These are phyloP conservation scores for Drosophila paucipuncta DNA, from an alignment of 2,888 invertebrate species.

Conservation along the genomic window DNA sequence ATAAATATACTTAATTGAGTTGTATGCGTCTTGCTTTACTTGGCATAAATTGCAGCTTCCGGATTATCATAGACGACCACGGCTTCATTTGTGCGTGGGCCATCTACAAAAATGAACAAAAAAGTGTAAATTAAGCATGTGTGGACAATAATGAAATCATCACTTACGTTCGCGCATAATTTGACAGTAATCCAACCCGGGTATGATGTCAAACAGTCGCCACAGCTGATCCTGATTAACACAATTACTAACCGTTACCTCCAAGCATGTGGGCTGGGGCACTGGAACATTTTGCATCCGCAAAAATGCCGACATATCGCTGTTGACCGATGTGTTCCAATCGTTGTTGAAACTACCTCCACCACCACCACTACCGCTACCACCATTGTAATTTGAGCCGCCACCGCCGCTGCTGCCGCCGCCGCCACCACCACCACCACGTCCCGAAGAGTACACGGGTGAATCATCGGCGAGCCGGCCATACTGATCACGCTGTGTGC, in stretches of 20 bases:
- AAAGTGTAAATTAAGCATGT: neutral
- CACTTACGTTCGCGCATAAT: constrained; percentile 85
- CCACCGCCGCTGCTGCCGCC: constrained; percentile 66
- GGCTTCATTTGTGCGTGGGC: constrained; percentile 86
- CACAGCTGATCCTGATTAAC: constrained; percentile 91
- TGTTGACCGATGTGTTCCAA: constrained; percentile 77
- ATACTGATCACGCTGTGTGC: constrained; percentile 80
- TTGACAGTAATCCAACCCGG: constrained; percentile 90
- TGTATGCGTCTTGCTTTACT: constrained; percentile 62
- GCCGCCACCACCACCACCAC: constrained; percentile 72
- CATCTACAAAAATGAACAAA: constrained; percentile 66
- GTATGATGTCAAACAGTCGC: constrained; percentile 94
- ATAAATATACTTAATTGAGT: neutral
- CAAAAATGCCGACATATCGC: constrained; percentile 81
- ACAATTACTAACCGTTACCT: constrained; percentile 90
- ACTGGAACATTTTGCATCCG: constrained; percentile 83
- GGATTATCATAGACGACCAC: constrained; percentile 90
- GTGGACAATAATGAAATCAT: neutral
- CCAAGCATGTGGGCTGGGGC: constrained; percentile 87
- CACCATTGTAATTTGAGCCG: constrained; percentile 81
- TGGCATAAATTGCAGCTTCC: constrained; percentile 88
- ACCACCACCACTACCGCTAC: constrained; percentile 71
- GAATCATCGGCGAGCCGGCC: constrained; percentile 76
- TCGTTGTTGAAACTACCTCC: constrained; percentile 68
- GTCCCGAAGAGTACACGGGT: constrained; percentile 82